Conservation (phyloP, 2,888 invertebrate genomes). For the Synanthedon andrenaeformis region DNA sequence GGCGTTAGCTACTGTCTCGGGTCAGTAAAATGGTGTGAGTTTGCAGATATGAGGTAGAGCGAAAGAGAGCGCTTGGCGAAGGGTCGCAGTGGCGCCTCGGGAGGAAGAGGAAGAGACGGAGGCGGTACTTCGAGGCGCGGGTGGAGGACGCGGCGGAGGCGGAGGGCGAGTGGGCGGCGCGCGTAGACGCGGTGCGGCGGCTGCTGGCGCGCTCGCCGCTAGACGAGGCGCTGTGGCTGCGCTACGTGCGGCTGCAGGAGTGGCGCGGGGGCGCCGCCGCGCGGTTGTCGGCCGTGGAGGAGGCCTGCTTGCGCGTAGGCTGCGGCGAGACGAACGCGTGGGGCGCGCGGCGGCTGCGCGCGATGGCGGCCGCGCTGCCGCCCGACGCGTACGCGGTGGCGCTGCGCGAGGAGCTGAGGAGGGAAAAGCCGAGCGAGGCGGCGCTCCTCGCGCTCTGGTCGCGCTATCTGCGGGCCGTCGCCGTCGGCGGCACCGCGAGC, state of each 20-base stretch:
- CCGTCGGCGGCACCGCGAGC: slow-evolving; percentile 14
- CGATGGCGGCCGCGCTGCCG: slow-evolving; percentile 18
- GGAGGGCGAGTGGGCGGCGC: slow-evolving; percentile 16
- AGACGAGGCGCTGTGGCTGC: slow-evolving; percentile 36
- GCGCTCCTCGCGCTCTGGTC: not conserved
- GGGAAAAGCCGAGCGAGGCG: slow-evolving; percentile 12
- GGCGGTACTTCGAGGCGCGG: not conserved
- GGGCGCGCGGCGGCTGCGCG: slow-evolving; percentile 5
- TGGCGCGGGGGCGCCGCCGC: slow-evolving; percentile 10
- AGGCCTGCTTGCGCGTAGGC: slow-evolving; percentile 10
- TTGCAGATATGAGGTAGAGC: not conserved
- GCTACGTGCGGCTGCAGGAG: slow-evolving; percentile 39
- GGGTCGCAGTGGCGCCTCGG: not conserved
- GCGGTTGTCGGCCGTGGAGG: slow-evolving; percentile 15
- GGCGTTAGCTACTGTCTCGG: no score
- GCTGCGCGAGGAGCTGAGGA: slow-evolving; percentile 14
- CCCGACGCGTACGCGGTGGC: slow-evolving; percentile 7
- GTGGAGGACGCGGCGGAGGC: slow-evolving; percentile 6
- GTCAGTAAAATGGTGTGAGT: no score
- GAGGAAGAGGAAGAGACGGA: not conserved
- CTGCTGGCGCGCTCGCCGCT: slow-evolving; percentile 26
- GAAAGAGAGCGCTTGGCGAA: not conserved
- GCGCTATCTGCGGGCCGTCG: slow-evolving; percentile 27
- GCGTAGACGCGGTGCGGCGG: slow-evolving; percentile 25
- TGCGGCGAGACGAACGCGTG: slow-evolving; percentile 3